phyloP scores from a whole-genome alignment of 2,113 vertebrate genomes.

The Lagenorhynchus albirostris region DNA sequence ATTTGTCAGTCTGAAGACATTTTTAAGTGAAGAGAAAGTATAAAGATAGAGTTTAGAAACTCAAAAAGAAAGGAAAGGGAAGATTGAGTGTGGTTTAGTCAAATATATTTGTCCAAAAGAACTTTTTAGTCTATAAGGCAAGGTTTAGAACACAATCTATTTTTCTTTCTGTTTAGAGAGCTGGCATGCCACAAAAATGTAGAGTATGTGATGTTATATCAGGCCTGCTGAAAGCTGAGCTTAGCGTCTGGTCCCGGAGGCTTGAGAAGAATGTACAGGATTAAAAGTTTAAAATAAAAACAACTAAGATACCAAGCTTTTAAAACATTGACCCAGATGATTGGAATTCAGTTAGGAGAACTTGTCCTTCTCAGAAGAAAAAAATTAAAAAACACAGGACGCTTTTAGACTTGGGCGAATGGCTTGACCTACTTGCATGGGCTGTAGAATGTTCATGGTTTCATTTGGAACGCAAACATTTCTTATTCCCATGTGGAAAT shows the following conservation, averaged over 20 bases:
- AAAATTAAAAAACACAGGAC: not conserved
- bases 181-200: slow-evolving; percentile 55
- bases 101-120: slow-evolving; percentile 21
- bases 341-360: slow-evolving; percentile 59
- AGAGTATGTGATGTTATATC: not conserved
- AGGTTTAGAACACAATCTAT: slow-evolving; percentile 38
- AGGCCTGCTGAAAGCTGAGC: slow-evolving; percentile 55
- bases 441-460: slow-evolving; percentile 33
- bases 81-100: not conserved
- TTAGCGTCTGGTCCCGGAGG: slow-evolving; percentile 19
- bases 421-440: slow-evolving; percentile 37
- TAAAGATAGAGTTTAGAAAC: not conserved
- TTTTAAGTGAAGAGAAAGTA: not conserved
- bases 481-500: slow-evolving; percentile 29
- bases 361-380: slow-evolving; percentile 42
- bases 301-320: slow-evolving; percentile 45
- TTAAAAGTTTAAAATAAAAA: slow-evolving; percentile 65
- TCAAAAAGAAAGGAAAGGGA: not conserved
- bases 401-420: slow-evolving; percentile 24
- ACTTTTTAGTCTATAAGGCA: slow-evolving; percentile 34
- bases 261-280: slow-evolving; percentile 48
- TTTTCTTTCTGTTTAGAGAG: slow-evolving; percentile 43
- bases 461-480: not conserved
- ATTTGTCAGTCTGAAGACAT: not conserved
- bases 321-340: slow-evolving; percentile 42